phyloP scores from a whole-genome alignment of 2,888 invertebrate species.

The Chaetoderma sp. region DNA sequence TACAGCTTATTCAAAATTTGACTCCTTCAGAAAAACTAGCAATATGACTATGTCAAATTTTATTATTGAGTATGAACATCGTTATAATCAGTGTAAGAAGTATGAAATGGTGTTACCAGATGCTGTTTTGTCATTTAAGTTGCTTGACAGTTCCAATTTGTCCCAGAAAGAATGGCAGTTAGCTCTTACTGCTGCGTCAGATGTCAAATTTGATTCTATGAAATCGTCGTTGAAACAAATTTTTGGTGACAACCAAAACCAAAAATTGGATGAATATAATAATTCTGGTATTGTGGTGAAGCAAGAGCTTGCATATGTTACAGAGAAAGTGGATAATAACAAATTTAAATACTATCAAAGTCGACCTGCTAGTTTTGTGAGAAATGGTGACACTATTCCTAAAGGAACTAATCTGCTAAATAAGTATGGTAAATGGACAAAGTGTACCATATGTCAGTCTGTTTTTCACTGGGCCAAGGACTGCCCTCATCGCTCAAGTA shows the following conservation, averaged over 20 bases:
- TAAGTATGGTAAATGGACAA: not conserved
- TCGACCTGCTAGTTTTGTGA: not conserved
- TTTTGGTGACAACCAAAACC: not conserved
- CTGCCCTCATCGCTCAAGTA: not conserved
- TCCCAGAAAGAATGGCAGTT: not conserved
- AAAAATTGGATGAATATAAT: not conserved
- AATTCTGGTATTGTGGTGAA: not conserved
- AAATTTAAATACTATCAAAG: not conserved
- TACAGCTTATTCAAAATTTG: slow-evolving; percentile 10
- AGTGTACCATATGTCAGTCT: slow-evolving; percentile 37
- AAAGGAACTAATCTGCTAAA: not conserved
- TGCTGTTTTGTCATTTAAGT: slow-evolving; percentile 1
- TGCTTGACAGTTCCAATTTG: not conserved
- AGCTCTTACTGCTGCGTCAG: not conserved
- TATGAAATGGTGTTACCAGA: not conserved
- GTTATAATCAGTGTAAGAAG: not conserved
- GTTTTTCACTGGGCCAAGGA: slow-evolving; percentile 20
- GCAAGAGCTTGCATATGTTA: not conserved
- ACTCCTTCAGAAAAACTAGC: not conserved
- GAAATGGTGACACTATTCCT: not conserved
- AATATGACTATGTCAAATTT: not conserved
- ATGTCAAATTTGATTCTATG: not conserved
- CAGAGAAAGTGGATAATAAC: not conserved
- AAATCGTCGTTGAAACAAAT: not conserved
- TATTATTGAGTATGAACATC: too few species aligned